Evolutionary conservation across 2,113 vertebrate genomes (phyloP).

Genomic region (Eudyptes chrysolophus): DNA sequence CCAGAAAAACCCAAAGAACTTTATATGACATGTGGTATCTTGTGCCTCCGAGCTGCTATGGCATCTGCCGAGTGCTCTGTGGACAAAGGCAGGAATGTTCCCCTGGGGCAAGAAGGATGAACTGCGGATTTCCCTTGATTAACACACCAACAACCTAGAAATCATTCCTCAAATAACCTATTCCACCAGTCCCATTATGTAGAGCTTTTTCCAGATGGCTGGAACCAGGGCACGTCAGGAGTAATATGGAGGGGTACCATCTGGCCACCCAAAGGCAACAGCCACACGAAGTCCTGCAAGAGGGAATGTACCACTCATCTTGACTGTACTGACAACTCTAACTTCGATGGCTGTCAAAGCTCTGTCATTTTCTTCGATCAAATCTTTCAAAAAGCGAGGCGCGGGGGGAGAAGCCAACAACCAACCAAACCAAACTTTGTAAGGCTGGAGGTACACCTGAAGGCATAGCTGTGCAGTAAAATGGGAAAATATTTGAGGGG

Average conservation of each 20-base stretch:
- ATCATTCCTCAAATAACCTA: not conserved
- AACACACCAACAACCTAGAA: accelerated
- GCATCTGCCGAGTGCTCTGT: not conserved
- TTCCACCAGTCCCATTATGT: not conserved
- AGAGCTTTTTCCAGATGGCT: not conserved
- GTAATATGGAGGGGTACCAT: accelerated
- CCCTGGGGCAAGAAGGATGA: not conserved
- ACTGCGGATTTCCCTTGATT: not conserved
- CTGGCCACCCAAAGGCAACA: not conserved
- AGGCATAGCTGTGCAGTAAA: not conserved
- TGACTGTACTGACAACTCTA: not conserved
- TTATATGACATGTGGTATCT: not conserved
- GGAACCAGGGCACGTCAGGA: not conserved
- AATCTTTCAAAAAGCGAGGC: not conserved
- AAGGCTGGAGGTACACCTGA: not conserved
- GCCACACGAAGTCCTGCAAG: accelerated
- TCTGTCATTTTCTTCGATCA: not conserved
- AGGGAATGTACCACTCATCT: accelerated
- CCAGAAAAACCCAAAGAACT: not conserved
- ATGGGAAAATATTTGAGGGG: not conserved
- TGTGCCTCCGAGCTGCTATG: accelerated
- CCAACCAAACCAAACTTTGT: not conserved
- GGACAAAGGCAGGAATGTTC: not conserved
- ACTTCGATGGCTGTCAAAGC: not conserved
- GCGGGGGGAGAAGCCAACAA: not conserved